These are phyloP conservation scores for Arctocebus calabarensis DNA, from an alignment of 2,797 vertebrate species.

Conservation along the genomic window DNA sequence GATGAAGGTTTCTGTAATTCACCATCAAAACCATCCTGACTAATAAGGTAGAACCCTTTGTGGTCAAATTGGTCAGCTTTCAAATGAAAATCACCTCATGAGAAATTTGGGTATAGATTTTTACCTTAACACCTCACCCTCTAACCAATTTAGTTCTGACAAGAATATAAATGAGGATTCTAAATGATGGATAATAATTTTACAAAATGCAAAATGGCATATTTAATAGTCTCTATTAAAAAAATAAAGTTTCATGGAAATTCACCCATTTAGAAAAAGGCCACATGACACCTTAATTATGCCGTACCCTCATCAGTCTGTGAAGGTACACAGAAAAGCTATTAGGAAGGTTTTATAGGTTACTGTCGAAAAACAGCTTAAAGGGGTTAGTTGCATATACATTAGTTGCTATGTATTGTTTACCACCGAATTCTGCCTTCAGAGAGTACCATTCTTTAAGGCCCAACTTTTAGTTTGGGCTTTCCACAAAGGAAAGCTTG, in stretches of 20 bases:
- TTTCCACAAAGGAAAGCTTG: background rate
- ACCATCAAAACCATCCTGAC: background rate
- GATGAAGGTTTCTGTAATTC: background rate
- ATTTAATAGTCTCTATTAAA: background rate
- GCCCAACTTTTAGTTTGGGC: background rate
- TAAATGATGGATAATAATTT: conserved; percentile 33
- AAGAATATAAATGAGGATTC: background rate
- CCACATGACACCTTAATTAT: background rate
- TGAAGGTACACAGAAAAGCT: background rate
- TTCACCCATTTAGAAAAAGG: background rate
- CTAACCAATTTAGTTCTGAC: background rate
- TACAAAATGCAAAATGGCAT: background rate
- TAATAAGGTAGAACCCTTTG: background rate
- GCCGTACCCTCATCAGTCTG: background rate
- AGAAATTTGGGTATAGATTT: conserved; percentile 25
- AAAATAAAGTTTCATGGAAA: background rate
- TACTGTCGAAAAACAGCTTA: conserved; percentile 25
- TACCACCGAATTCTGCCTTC: background rate
- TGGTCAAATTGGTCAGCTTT: background rate
- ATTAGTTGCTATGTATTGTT: background rate
- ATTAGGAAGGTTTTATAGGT: conserved; percentile 3
- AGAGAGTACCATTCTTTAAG: background rate
- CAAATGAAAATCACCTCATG: conserved; percentile 4
- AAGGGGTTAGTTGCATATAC: background rate
- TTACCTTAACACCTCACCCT: background rate